phyloP scores from a whole-genome alignment of 2,888 invertebrate genomes.

The Ommatoiulus sabulosus region DNA sequence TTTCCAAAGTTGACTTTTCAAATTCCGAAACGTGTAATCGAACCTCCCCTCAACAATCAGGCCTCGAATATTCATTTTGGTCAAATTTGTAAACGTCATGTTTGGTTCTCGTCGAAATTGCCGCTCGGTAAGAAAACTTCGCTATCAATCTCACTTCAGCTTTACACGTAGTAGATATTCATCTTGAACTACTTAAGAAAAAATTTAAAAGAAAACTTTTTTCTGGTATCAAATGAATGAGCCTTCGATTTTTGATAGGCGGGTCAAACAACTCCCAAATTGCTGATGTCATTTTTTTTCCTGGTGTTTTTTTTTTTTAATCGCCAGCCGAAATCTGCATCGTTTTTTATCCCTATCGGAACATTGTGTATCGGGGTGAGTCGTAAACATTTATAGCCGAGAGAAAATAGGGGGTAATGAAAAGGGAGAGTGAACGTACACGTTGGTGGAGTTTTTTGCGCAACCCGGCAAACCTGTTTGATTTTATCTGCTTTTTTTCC shows the following conservation, averaged over 20 bases:
- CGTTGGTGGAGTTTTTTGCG: not conserved
- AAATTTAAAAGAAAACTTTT: not conserved
- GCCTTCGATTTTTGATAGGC: conserved; percentile 35
- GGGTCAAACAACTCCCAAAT: conserved; percentile 36
- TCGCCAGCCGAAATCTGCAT: conserved; percentile 8
- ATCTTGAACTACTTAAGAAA: conserved; percentile 1
- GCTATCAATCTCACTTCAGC: not conserved
- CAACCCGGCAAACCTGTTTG: conserved; percentile 27
- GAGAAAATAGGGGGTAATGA: not conserved
- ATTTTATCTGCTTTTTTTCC: not conserved
- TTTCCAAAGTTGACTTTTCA: too few species aligned
- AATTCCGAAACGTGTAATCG: not conserved
- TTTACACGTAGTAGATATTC: not conserved
- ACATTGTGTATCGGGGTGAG: conserved; percentile 3
- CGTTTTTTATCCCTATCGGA: not conserved
- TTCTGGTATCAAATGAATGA: conserved; percentile 15
- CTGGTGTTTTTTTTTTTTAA: not conserved
- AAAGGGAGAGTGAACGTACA: not conserved
- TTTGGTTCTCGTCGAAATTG: not conserved
- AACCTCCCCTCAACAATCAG: not conserved
- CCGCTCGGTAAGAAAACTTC: not conserved
- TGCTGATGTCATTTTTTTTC: conserved; percentile 6
- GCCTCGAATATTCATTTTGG: not conserved
- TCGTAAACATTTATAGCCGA: conserved; percentile 2
- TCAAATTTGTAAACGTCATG: not conserved